Conservation (phyloP, 1,140 invertebrate species). For the Sarcophaga bullata region DNA sequence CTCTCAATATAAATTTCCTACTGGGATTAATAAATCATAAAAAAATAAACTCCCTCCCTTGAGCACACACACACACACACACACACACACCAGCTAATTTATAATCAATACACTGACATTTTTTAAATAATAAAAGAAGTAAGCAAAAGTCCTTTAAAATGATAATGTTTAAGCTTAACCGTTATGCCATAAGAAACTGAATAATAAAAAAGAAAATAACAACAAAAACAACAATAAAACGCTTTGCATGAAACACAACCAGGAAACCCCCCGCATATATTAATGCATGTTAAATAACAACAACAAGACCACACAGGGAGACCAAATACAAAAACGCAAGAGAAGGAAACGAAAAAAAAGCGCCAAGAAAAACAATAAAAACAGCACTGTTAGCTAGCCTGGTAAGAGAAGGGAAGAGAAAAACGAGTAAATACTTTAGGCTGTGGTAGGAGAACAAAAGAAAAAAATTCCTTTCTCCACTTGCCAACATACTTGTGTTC, state of each 20-base stretch:
- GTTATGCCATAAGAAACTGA: background rate
- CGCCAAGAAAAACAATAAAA: no score
- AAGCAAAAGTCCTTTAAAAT: conserved; percentile 12
- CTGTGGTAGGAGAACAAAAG: background rate
- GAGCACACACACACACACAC: background rate
- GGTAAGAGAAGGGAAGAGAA: no score
- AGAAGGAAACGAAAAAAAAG: background rate
- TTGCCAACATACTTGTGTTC: background rate
- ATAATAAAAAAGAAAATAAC: background rate
- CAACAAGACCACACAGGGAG: conserved; percentile 42
- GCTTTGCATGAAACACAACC: background rate
- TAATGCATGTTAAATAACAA: conserved; percentile 45
- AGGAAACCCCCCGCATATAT: conserved; percentile 29
- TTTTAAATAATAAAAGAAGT: background rate
- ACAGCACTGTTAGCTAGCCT: no score
- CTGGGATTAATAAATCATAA: conserved; percentile 3
- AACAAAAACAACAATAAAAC: background rate
- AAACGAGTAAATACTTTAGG: no score
- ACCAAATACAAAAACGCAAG: conserved; percentile 47
- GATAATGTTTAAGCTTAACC: background rate
- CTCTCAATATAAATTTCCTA: conserved; percentile 1
- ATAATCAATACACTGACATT: conserved; percentile 13
- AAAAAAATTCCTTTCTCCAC: background rate
- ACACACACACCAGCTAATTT: conserved; percentile 6
- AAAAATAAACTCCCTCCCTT: background rate